Evolutionary conservation across 2,797 vertebrate genomes (phyloP).

Genomic region (Gadopsis bispinosus): DNA sequence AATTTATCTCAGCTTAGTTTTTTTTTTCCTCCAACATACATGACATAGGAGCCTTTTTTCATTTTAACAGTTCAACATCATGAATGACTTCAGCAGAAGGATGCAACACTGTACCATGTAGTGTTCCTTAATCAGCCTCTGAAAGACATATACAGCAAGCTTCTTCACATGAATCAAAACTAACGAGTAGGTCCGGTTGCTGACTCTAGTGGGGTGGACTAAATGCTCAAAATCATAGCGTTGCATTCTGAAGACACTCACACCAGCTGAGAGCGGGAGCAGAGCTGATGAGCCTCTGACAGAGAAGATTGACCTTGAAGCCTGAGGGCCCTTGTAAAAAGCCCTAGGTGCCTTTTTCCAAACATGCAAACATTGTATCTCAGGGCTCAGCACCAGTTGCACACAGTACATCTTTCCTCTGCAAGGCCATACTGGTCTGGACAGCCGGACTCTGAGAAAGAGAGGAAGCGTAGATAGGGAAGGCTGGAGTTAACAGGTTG

Average conservation of each 20-base stretch:
- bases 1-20: background rate
- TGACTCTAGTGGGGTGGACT: conserved; percentile 21
- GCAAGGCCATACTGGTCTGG: conserved; percentile 63
- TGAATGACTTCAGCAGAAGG: background rate
- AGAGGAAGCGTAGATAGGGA: conserved; percentile 11
- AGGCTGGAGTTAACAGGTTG: conserved; percentile 18
- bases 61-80: background rate
- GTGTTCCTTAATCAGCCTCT: conserved; percentile 3
- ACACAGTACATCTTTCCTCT: conserved; percentile 44
- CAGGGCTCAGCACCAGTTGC: conserved; percentile 43
- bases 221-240: conserved; percentile 57
- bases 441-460: conserved; percentile 36
- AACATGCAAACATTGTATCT: conserved; percentile 65
- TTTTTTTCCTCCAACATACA: background rate
- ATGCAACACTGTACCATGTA: background rate
- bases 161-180: conserved; percentile 34
- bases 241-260: conserved; percentile 33
- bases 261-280: conserved; percentile 53
- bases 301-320: conserved; percentile 38
- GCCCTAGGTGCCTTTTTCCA: conserved; percentile 61
- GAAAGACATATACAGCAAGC: background rate
- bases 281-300: conserved; percentile 60
- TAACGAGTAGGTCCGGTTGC: conserved; percentile 32
- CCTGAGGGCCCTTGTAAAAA: conserved; percentile 67
- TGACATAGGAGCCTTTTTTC: background rate